Evolutionary conservation across 1,140 invertebrate species (phyloP).

Genomic region (Holcopasites calliopsidis): DNA sequence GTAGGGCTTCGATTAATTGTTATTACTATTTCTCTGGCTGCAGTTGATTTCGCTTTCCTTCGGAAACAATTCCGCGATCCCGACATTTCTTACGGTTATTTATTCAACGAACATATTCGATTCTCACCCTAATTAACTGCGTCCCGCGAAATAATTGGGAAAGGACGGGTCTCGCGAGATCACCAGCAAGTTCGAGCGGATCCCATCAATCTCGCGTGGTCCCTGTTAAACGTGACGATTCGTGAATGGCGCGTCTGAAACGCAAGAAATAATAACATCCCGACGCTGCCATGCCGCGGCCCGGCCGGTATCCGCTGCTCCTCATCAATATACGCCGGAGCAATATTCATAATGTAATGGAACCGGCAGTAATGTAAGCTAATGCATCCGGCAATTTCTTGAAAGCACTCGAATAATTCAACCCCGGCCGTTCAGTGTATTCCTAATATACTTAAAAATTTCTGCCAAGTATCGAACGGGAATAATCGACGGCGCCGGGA

Average conservation of each 20-base stretch:
- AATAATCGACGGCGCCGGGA: conserved; percentile 32
- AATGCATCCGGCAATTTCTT: conserved; percentile 67
- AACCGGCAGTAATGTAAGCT: conserved; percentile 65
- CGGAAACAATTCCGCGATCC: background rate
- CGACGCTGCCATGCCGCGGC: background rate
- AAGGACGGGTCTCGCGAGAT: background rate
- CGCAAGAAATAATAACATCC: conserved; percentile 58
- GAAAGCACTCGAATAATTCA: conserved; percentile 66
- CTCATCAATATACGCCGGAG: conserved; percentile 60
- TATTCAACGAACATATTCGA: too few relatives aligned
- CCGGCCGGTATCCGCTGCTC: conserved; percentile 1
- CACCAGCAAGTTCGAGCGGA: background rate
- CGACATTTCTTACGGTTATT: background rate
- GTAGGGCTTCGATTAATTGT: background rate
- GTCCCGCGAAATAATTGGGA: conserved; percentile 16
- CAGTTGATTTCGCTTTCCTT: too few relatives aligned
- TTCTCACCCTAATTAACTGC: too few relatives aligned
- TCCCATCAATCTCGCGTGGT: conserved; percentile 22
- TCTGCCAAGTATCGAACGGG: conserved; percentile 48
- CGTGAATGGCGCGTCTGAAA: conserved; percentile 48
- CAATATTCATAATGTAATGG: conserved; percentile 68
- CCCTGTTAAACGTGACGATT: conserved; percentile 38
- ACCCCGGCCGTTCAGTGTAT: conserved; percentile 51
- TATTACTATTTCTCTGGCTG: background rate
- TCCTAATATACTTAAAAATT: conserved; percentile 66